phyloP scores from a whole-genome alignment of 2,888 invertebrate species.

The Conomelus anceps region DNA sequence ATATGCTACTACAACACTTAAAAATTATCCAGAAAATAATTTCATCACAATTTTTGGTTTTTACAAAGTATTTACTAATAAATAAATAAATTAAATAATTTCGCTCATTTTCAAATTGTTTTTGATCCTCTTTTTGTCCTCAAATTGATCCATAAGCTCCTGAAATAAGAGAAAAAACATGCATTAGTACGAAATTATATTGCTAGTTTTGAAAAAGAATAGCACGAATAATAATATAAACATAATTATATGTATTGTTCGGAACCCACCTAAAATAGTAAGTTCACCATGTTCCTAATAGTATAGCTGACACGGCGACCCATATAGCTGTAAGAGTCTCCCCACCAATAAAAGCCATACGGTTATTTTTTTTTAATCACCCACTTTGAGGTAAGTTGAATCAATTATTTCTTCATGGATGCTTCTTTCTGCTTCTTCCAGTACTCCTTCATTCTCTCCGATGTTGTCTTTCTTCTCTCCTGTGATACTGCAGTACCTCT shows the following conservation, averaged over 20 bases:
- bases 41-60: background rate
- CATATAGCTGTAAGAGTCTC: too few relatives aligned
- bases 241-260: background rate
- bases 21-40: background rate
- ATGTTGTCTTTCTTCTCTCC: too few relatives aligned
- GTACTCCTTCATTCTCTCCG: too few relatives aligned
- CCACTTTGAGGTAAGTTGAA: too few relatives aligned
- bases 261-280: too few relatives aligned
- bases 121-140: background rate
- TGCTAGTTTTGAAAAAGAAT: background rate
- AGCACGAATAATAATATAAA: background rate
- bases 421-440: too few relatives aligned
- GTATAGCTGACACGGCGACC: too few relatives aligned
- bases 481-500: too few relatives aligned
- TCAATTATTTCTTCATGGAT: too few relatives aligned
- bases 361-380: too few relatives aligned
- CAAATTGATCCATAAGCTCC: background rate
- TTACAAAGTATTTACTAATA: background rate
- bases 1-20: background rate
- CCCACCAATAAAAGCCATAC: too few relatives aligned
- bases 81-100: background rate
- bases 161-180: background rate
- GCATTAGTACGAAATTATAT: background rate
- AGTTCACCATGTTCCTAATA: too few relatives aligned
- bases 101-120: background rate